Evolutionary conservation across 2,113 vertebrate species (phyloP), one percentile per base, ranked within the genome.

Genomic region (Balaeniceps rex): DNA sequence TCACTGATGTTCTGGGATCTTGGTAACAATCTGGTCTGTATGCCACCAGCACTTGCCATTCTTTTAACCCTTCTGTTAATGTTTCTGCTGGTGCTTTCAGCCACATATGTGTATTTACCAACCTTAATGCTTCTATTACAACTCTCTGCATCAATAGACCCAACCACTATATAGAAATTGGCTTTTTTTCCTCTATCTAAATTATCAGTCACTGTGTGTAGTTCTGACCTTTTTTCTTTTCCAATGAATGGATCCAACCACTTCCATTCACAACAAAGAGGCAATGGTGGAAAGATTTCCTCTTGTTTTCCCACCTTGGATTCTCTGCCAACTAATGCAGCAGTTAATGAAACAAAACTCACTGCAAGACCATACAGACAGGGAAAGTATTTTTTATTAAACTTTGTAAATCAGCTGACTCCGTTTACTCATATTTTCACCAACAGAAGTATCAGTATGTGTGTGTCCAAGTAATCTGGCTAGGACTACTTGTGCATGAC

Each of bases 141-240:
- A 71, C 60, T 21, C 33, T 86, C 31, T 64, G 57, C 52, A 46
- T 49, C 51, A 60, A 24, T 28, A 88, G 31, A 79, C 10, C 7
- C 8, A 68, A 33, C 0, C 0, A n/a, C 33, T 47, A 1, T 17
- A 51, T 3, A 69, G 29, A 81, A 80, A 69, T 33, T 9, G 25
- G 6, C 3, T 42, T 61, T 22, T 33, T 76, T 40, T 31, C 5
- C 5, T 76, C 22, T 11, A 2, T 70, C 58, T 51, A 58, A 87
- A 65, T 47, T 65, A 25, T 25, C 29, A 34, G 36, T 65, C 7
- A 3, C 16, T 25, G 0, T 65, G 12, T 68, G 23, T 55, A 13
- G 11, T 64, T 64, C 24, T 29, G 54, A 25, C 9, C 5, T 52
- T 55, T 69, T 82, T 69, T 65, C 4, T 88, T 87, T 91, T 49